These are phyloP conservation scores for Melanotaenia trifasciata DNA, from an alignment of 2,797 vertebrate genomes.

Conservation along the genomic window DNA sequence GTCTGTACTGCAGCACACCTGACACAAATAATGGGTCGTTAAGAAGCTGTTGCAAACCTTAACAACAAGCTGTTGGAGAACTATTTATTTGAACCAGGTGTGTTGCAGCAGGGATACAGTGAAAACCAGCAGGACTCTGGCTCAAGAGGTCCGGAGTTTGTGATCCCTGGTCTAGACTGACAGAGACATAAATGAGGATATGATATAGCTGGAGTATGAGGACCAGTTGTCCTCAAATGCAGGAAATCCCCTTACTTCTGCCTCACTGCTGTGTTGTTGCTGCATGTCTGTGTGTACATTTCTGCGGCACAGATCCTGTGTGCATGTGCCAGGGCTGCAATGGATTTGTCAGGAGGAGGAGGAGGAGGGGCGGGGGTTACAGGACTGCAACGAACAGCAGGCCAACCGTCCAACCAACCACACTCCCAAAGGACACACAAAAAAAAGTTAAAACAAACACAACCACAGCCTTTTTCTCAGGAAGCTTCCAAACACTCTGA, in stretches of 20 bases:
- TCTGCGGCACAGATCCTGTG: conserved; percentile 61
- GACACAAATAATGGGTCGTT: no score
- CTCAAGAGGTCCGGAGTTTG: no score
- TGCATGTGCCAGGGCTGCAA: conserved; percentile 61
- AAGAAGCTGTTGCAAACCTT: no score
- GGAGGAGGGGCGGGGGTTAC: conserved; percentile 24
- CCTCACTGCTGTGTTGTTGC: conserved; percentile 65
- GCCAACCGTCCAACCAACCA: conserved; percentile 45
- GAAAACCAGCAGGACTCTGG: no score
- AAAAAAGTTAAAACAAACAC: conserved; percentile 73
- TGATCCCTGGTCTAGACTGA: conserved; percentile 19
- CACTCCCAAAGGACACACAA: conserved; percentile 56
- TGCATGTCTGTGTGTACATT: conserved; percentile 67
- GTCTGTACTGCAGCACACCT: no score
- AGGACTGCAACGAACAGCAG: conserved; percentile 25
- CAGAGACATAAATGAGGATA: conserved; percentile 38
- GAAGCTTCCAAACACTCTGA: conserved; percentile 47
- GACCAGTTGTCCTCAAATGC: conserved; percentile 62
- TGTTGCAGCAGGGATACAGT: no score
- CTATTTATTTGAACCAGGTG: no score
- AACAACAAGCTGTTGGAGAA: no score
- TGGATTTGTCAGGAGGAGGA: conserved; percentile 27
- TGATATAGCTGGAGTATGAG: conserved; percentile 50
- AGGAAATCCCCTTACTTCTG: conserved; percentile 79
- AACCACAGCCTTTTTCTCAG: conserved; percentile 64